Percentiles rank a stretch among this genome's conserved stretches.
Evolutionary conservation across 2,797 vertebrate species (phyloP).

Genomic region (Enoplosus armatus): DNA sequence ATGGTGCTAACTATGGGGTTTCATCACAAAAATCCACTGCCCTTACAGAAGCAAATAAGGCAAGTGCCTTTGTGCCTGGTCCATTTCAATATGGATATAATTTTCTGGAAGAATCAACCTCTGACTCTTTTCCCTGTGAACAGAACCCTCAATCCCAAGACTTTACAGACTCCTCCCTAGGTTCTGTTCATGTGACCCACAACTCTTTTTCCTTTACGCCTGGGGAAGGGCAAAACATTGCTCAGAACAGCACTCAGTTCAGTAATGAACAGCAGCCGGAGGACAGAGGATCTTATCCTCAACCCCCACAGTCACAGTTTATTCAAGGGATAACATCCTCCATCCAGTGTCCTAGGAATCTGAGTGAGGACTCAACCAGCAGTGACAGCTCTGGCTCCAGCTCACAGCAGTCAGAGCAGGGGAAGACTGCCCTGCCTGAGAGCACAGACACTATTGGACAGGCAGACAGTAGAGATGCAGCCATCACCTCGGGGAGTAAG

Average conservation of each 20-base stretch:
- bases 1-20: slow-evolving; percentile 89
- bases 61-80: slow-evolving; percentile 77
- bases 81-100: slow-evolving; percentile 90
- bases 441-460: slow-evolving; percentile 87
- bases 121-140: slow-evolving; percentile 85
- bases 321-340: slow-evolving; percentile 83
- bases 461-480: slow-evolving; percentile 83
- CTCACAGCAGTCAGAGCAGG: slow-evolving; percentile 86
- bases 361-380: slow-evolving; percentile 84
- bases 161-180: slow-evolving; percentile 81
- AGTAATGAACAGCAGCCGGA: slow-evolving; percentile 82
- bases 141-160: slow-evolving; percentile 83
- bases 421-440: slow-evolving; percentile 86
- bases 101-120: slow-evolving; percentile 85
- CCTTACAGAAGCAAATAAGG: slow-evolving; percentile 86
- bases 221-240: slow-evolving; percentile 85
- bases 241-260: slow-evolving; percentile 80
- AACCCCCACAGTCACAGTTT: slow-evolving; percentile 82
- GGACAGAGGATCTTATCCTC: slow-evolving; percentile 81
- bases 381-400: slow-evolving; percentile 86
- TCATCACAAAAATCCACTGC: slow-evolving; percentile 86
- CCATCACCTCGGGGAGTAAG: slow-evolving; percentile 83
- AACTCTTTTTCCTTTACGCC: slow-evolving; percentile 86
- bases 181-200: slow-evolving; percentile 83
- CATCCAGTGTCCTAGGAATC: slow-evolving; percentile 83